Base-by-base conservation (phyloP, 2,888 invertebrate species). In the Agapostemon virescens region DNA sequence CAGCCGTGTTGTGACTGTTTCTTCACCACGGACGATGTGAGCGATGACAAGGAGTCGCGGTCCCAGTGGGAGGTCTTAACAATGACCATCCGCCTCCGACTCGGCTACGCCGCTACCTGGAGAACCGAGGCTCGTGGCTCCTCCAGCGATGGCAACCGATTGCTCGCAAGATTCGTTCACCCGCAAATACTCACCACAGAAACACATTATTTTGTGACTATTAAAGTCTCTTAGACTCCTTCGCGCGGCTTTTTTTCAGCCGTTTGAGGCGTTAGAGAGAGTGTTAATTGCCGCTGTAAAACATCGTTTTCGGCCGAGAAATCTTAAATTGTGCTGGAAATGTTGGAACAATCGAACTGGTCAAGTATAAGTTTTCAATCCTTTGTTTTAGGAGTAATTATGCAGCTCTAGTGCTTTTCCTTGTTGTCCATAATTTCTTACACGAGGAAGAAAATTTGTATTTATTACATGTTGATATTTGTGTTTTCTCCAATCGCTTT, bases 11-110 rank as follows among this genome's bases (percentile, higher is more conserved):
- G 85, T 85, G 85, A 87, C 88, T 83, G 89, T 83, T 86, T 84
- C 89, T 81, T 87, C 83, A 77, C 84, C 86, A 79, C 81, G 71
- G 86, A 86, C 86, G 85, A 88, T 88, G 86, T 89, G 90, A 90
- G 90, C 90, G 90, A 90, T 90, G 90, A 90, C 90, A 90, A 89
- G 90, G 89, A 90, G 90, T 89, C 88, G 88, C 86, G 84, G 87
- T 74, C 89, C 88, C 90, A 76, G 89, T 90, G 89, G 90, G 90
- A 90, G 90, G 90, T 90, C 90, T 82, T 86, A 85, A 90, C 90
- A 90, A 90, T 90, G 86, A 87, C 86, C 86, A 88, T 86, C 86
- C 87, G 86, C 86, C 89, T 90, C 84, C 87, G 83, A 86, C 85
- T 84, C 84, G 75, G 84, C 78, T 82, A 73, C 82, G 82, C 84